A percentile compares a stretch with the other conserved stretches of the same genome.
phyloP scores from a whole-genome alignment of 2,888 invertebrate species.

The Machimus atricapillus region DNA sequence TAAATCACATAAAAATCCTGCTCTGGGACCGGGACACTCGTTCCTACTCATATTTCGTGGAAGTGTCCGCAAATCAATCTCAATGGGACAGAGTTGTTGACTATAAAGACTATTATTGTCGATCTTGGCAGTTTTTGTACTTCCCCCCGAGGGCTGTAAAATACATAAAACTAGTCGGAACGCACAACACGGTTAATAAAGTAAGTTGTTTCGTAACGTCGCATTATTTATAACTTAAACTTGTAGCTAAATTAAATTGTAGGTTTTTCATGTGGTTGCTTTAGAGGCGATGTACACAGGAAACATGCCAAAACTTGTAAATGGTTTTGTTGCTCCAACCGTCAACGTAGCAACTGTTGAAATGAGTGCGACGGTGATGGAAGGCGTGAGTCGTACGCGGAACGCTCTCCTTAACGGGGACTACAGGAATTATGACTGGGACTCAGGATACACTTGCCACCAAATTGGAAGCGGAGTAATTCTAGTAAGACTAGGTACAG shows the following conservation, averaged over 20 bases:
- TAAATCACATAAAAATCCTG: slow-evolving; percentile 91
- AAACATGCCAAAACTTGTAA: slow-evolving; percentile 75
- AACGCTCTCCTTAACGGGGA: slow-evolving; percentile 97
- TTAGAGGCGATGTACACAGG: slow-evolving; percentile 88
- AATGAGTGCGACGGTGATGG: slow-evolving; percentile 90
- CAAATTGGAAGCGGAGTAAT: slow-evolving; percentile 94
- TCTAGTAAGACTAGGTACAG: slow-evolving; percentile 83
- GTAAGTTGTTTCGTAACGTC: slow-evolving; percentile 61
- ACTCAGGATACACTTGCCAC: slow-evolving; percentile 97
- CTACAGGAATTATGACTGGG: slow-evolving; percentile 96
- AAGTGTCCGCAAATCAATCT: slow-evolving; percentile 92
- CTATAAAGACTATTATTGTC: slow-evolving; percentile 89
- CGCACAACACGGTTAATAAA: slow-evolving; percentile 94
- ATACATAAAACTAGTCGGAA: slow-evolving; percentile 83
- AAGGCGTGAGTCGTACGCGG: slow-evolving; percentile 92
- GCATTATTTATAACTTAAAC: background rate
- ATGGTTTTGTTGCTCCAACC: slow-evolving; percentile 80
- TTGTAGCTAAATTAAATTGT: background rate
- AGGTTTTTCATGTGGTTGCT: slow-evolving; percentile 89
- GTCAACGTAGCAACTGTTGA: slow-evolving; percentile 93
- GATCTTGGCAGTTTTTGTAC: slow-evolving; percentile 96
- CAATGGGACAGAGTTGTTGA: slow-evolving; percentile 95
- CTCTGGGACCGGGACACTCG: slow-evolving; percentile 94
- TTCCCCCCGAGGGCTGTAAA: slow-evolving; percentile 89
- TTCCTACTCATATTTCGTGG: slow-evolving; percentile 65